Conservation (phyloP, 2,888 invertebrate species). For the Drosophila rellima region DNA sequence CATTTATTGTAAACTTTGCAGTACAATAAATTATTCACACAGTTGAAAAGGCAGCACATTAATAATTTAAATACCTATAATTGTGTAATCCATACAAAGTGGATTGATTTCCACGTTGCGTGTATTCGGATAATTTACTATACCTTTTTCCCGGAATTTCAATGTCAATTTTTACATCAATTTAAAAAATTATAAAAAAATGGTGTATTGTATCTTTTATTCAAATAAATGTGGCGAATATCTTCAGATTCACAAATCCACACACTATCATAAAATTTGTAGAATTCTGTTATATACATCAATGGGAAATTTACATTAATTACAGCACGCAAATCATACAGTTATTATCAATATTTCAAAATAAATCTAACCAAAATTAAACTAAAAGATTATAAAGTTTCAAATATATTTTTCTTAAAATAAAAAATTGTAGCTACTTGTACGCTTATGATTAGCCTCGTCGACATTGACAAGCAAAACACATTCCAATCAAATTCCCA, state of each 20-base stretch:
- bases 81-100: conserved; percentile 18
- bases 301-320: no score
- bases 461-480: conserved; percentile 5
- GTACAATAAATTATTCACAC: conserved; percentile 45
- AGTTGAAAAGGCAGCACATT: conserved; percentile 27
- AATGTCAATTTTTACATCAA: conserved; percentile 6
- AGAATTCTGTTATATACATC: no score
- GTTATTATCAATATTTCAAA: no score
- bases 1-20: conserved; percentile 36
- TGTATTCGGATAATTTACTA: conserved; percentile 12
- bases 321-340: no score
- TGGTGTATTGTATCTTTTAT: background rate
- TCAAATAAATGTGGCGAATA: background rate
- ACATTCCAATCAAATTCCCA: conserved; percentile 36
- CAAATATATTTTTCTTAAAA: background rate
- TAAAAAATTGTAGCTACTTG: background rate
- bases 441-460: background rate
- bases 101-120: conserved; percentile 28
- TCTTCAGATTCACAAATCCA: no score
- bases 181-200: background rate
- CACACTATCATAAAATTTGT: no score
- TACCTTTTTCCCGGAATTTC: conserved; percentile 6
- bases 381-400: no score
- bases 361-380: no score
- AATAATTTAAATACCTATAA: conserved; percentile 26